These are phyloP conservation scores for Augiades crinisus DNA, from an alignment of 2,888 invertebrate genomes.

Conservation along the genomic window DNA sequence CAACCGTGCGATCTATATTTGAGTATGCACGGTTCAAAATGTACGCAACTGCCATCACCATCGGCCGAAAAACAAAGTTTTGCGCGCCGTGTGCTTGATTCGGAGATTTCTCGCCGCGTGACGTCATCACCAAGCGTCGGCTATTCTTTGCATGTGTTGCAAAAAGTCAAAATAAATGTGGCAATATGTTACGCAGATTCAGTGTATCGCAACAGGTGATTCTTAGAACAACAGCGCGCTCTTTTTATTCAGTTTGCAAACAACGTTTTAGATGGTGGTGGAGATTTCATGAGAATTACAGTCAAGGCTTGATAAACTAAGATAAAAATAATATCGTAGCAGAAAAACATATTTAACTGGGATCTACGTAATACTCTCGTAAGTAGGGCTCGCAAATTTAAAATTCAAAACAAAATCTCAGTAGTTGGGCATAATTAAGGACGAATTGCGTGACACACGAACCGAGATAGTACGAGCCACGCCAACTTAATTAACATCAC, in stretches of 20 bases:
- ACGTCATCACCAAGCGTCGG: not conserved
- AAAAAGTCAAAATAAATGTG: not conserved
- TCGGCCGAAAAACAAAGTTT: not conserved
- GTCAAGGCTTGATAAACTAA: not conserved
- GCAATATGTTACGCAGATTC: slow-evolving; percentile 11
- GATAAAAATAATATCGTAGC: too few species aligned
- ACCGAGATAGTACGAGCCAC: slow-evolving; percentile 10
- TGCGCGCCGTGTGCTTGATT: too few species aligned
- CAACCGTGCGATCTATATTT: too few species aligned
- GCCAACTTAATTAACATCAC: slow-evolving; percentile 25
- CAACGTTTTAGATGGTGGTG: too few species aligned
- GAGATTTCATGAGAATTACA: too few species aligned
- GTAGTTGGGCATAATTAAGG: slow-evolving; percentile 15
- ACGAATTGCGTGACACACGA: slow-evolving; percentile 25
- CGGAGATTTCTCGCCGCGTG: slow-evolving; percentile 2
- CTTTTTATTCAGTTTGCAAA: too few species aligned
- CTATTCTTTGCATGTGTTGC: slow-evolving; percentile 1
- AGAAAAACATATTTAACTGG: not conserved
- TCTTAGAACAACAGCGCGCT: not conserved
- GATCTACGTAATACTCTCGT: not conserved
- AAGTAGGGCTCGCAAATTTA: slow-evolving; percentile 11
- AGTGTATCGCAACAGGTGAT: not conserved
- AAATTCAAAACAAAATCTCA: slow-evolving; percentile 19
- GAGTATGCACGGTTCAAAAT: not conserved
- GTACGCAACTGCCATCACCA: not conserved